Evolutionary conservation across 1,140 invertebrate species (phyloP).

Genomic region (Ostrea edulis): DNA sequence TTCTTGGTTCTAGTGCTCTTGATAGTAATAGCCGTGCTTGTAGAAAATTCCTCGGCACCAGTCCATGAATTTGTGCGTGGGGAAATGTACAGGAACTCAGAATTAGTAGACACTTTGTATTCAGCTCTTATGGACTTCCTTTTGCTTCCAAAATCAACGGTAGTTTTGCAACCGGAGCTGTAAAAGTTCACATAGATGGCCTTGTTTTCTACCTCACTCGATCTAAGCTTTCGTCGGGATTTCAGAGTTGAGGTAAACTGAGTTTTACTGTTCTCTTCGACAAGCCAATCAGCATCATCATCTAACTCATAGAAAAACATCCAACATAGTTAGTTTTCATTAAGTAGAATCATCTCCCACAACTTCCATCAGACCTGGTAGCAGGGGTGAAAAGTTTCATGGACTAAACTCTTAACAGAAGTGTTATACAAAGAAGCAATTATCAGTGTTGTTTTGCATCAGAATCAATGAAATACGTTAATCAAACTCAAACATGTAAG

Average conservation of each 20-base stretch:
- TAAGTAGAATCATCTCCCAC: too few species aligned
- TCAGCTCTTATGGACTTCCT: not conserved
- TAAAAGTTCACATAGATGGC: not conserved
- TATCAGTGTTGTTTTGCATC: too few species aligned
- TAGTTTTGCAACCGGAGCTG: not conserved
- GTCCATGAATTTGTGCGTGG: not conserved
- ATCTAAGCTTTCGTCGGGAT: not conserved
- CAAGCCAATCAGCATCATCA: not conserved
- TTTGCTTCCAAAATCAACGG: conserved; percentile 1
- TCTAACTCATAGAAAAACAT: not conserved
- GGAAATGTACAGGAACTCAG: not conserved
- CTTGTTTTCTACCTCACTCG: not conserved
- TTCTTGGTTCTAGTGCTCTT: not conserved
- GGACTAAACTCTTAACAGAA: too few species aligned
- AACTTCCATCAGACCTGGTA: too few species aligned
- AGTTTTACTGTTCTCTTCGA: not conserved
- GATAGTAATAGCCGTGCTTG: not conserved
- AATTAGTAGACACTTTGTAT: not conserved
- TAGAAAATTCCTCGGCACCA: not conserved
- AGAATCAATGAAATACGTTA: too few species aligned
- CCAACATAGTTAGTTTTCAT: too few species aligned
- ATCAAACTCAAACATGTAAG: too few species aligned
- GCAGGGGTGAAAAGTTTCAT: too few species aligned
- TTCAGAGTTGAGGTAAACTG: not conserved
- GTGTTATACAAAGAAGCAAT: too few species aligned